These are phyloP conservation scores for Huso huso DNA, from an alignment of 2,797 vertebrate species.

Conservation along the genomic window DNA sequence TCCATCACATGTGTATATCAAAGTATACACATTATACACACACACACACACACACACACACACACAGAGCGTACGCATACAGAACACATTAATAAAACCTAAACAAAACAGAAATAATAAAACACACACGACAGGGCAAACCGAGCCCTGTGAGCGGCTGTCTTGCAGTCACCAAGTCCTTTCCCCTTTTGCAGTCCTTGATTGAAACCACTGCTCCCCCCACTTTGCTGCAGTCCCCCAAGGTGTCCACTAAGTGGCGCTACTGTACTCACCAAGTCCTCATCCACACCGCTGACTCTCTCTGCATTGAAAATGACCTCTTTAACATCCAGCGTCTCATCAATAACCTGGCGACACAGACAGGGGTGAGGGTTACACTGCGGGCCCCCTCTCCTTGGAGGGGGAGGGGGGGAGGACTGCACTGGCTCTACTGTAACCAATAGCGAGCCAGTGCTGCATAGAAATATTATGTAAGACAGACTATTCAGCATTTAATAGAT, in stretches of 20 bases:
- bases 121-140: too few relatives aligned
- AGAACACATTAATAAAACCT: too few relatives aligned
- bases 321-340: constrained; percentile 93
- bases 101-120: too few relatives aligned
- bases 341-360: constrained; percentile 87
- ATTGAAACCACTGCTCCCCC: not conserved
- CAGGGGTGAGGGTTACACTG: constrained; percentile 36
- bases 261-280: constrained; percentile 82
- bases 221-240: constrained; percentile 31
- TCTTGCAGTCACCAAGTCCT: too few relatives aligned
- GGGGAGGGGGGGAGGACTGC: too few relatives aligned
- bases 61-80: constrained; percentile 37
- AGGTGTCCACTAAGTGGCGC: constrained; percentile 38
- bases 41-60: constrained; percentile 51
- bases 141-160: not conserved
- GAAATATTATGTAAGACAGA: too few relatives aligned
- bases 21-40: constrained; percentile 14
- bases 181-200: too few relatives aligned
- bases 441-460: too few relatives aligned
- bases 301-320: constrained; percentile 86
- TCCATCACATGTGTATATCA: too few relatives aligned
- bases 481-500: too few relatives aligned
- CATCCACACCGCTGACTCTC: constrained; percentile 81
- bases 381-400: too few relatives aligned
- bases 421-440: too few relatives aligned